phyloP scores from a whole-genome alignment of 2,113 vertebrate species.

The Pangasianodon hypophthalmus region DNA sequence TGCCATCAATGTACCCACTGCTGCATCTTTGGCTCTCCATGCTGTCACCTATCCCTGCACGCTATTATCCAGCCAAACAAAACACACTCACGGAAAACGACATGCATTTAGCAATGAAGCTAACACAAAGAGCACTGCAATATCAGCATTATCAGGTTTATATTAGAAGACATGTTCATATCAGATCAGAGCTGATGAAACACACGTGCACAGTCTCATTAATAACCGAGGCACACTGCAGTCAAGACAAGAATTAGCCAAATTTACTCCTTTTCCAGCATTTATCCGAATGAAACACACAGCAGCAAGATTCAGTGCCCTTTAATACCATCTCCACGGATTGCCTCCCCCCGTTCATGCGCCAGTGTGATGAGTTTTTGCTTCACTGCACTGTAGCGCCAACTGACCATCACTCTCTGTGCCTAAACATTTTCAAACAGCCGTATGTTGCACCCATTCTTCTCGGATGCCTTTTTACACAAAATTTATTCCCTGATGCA shows the following conservation, averaged over 20 bases:
- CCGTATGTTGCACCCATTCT: neutral
- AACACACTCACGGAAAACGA: neutral
- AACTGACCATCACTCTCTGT: slow-evolving; percentile 1
- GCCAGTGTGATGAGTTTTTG: slow-evolving; percentile 20
- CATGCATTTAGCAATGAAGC: slow-evolving; percentile 5
- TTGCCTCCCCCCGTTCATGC: neutral
- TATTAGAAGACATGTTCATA: neutral
- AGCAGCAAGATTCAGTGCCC: slow-evolving; percentile 3
- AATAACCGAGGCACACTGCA: slow-evolving; percentile 11
- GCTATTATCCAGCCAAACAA: neutral
- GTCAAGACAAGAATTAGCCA: neutral
- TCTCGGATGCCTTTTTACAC: neutral
- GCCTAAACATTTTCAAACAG: neutral
- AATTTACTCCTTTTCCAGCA: neutral
- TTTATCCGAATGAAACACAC: neutral
- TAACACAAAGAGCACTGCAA: neutral
- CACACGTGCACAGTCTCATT: slow-evolving; percentile 12
- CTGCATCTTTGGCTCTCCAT: neutral
- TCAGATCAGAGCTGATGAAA: neutral
- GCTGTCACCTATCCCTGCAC: neutral
- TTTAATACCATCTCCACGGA: slow-evolving; percentile 10
- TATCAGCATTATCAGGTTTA: neutral
- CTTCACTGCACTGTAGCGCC: slow-evolving; percentile 15
- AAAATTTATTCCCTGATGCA: neutral
- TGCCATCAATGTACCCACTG: neutral